These are phyloP conservation scores for Gryllus bimaculatus DNA, from an alignment of 1,140 invertebrate genomes.

Conservation along the genomic window DNA sequence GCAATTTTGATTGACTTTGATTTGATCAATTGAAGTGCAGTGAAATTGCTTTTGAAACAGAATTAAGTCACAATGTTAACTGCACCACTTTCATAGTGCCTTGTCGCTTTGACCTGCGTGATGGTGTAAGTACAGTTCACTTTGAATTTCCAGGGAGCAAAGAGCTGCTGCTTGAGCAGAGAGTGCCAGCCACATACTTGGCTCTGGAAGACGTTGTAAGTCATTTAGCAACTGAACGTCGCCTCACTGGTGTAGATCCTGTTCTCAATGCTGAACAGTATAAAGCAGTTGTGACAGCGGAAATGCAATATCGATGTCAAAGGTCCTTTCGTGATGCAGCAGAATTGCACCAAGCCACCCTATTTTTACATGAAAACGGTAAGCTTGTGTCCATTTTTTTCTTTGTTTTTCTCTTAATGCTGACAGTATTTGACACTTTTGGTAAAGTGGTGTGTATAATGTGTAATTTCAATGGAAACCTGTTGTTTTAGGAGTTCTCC, in stretches of 20 bases:
- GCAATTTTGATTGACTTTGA: too few relatives aligned
- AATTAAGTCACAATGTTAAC: too few relatives aligned
- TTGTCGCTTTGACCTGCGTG: too few relatives aligned
- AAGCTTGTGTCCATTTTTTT: constrained; percentile 22
- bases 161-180: constrained; percentile 83
- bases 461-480: too few relatives aligned
- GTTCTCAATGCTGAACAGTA: constrained; percentile 84
- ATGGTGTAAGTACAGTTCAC: too few relatives aligned
- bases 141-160: constrained; percentile 59
- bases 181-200: constrained; percentile 91
- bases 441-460: too few relatives aligned
- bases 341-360: constrained; percentile 89
- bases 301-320: constrained; percentile 54
- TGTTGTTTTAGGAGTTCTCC: constrained; percentile 60
- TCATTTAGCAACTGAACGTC: constrained; percentile 63
- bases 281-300: constrained; percentile 55
- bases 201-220: constrained; percentile 86
- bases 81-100: too few relatives aligned
- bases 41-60: too few relatives aligned
- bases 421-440: too few relatives aligned
- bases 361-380: constrained; percentile 97
- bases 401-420: too few relatives aligned
- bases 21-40: too few relatives aligned
- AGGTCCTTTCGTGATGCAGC: constrained; percentile 74
- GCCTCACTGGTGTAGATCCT: constrained; percentile 61